Percentiles rank a stretch among this genome's conserved stretches.
phyloP scores from a whole-genome alignment of 2,113 vertebrate genomes.

The Oriolus oriolus region DNA sequence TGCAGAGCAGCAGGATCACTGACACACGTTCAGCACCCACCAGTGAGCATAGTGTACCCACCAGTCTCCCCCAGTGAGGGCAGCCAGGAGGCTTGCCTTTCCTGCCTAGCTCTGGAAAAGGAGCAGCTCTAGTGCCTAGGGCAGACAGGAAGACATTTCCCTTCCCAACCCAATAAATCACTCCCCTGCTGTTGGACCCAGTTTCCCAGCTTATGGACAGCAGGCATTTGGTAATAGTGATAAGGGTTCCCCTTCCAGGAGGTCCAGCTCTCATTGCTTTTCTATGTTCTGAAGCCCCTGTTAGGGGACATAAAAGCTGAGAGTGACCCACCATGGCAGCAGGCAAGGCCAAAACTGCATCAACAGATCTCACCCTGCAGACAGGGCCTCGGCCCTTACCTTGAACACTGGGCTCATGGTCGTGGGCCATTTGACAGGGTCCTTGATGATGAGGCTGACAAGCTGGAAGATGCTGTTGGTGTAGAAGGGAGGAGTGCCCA shows the following conservation, averaged over 20 bases:
- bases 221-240: background rate
- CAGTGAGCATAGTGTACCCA: background rate
- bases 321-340: background rate
- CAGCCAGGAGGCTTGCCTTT: background rate
- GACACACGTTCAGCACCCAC: background rate
- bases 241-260: background rate
- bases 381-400: slow-evolving; percentile 62
- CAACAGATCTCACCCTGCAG: background rate
- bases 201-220: background rate
- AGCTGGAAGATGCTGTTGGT: slow-evolving; percentile 93
- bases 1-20: slow-evolving; percentile 33
- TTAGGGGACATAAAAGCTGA: background rate
- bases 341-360: background rate
- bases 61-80: background rate
- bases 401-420: slow-evolving; percentile 83
- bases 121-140: background rate
- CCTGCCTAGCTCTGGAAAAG: background rate
- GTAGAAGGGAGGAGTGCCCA: slow-evolving; percentile 92
- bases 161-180: background rate
- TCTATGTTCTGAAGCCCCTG: background rate
- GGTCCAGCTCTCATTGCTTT: background rate
- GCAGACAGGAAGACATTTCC: background rate
- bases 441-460: slow-evolving; percentile 87
- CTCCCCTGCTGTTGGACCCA: background rate
- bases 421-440: slow-evolving; percentile 86